Base-by-base conservation (phyloP, 2,797 vertebrate species). In the Zalophus californianus region DNA sequence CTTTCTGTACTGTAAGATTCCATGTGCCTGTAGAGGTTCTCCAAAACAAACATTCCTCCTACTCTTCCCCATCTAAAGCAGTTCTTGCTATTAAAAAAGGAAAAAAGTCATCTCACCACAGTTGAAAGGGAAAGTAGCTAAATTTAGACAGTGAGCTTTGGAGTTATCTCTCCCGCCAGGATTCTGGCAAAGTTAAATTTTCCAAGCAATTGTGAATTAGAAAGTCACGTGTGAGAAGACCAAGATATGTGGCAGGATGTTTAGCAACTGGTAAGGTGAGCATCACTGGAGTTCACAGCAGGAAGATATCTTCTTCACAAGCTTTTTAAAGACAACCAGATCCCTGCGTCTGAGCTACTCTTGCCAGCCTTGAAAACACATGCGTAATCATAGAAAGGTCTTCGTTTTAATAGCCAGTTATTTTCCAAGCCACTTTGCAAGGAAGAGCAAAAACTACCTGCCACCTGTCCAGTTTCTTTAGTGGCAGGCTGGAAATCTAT, bases 111-210 rank as follows among this genome's bases (percentile, higher is more conserved):
- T 85, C 58, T 88, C 70, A 66, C 73, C 66, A 75, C 50, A 90
- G 73, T 75, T 73, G 21, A 92, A 92, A 94, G 23, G 44, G 77
- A 96, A 97, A 94, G 78, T 13, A 41, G 93, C 94, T 91, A 96
- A 95, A 97, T 97, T 98, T 93, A 98, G 90, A 96, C 56, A 56
- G 44, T 35, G 14, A 41, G 86, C 95, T 97, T 97, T 96, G 88
- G 29, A 87, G 78, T 70, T 52, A 38, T 73, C 68, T 90, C 15
- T 20, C 23, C 7, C 5, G 8, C 72, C 79, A 84, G 21, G 2
- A 87, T 68, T 90, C 79, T 96, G 92, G 90, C 52, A 97, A 89
- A 97, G 97, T 97, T 95, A 96, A 89, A 92, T 94, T 97, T 98
- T 91, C 35, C 93, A 73, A 94, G 73, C 91, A 90, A 91, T 93